These are phyloP conservation scores for Mamestra configurata DNA, from an alignment of 1,140 invertebrate species.

Conservation along the genomic window DNA sequence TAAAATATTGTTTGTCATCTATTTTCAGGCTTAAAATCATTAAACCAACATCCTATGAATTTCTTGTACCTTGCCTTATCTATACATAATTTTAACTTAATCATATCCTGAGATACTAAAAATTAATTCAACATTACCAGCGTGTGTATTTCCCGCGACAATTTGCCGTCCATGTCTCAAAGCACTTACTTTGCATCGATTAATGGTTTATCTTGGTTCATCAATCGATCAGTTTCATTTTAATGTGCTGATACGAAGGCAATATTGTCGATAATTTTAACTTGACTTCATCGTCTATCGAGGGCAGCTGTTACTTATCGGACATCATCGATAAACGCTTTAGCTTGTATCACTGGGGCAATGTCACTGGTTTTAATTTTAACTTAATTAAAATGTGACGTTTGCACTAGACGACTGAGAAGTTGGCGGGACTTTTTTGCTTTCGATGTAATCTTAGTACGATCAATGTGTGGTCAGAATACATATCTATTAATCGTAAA, in stretches of 20 bases:
- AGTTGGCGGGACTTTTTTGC: not conserved
- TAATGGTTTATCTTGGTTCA: conserved; percentile 43
- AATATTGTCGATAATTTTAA: conserved; percentile 50
- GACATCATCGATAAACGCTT: conserved; percentile 44
- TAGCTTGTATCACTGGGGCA: conserved; percentile 27
- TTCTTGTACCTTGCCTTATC: not conserved
- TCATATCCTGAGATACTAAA: not conserved
- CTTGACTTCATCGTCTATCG: conserved; percentile 41
- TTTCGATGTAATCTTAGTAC: not conserved
- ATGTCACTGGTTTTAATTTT: conserved; percentile 43
- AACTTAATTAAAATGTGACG: conserved; percentile 35
- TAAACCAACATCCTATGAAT: not conserved
- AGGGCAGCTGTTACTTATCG: conserved; percentile 44
- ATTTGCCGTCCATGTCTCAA: conserved; percentile 35
- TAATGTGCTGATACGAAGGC: conserved; percentile 46
- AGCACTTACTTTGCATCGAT: conserved; percentile 38
- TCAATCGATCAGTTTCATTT: conserved; percentile 50
- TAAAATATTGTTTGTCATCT: too few relatives aligned
- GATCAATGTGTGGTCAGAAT: conserved; percentile 1
- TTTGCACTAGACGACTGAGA: conserved; percentile 10
- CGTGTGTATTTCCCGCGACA: conserved; percentile 23
- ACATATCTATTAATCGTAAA: not conserved
- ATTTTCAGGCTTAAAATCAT: not conserved
- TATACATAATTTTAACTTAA: not conserved
- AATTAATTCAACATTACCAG: conserved; percentile 21